phyloP scores from a whole-genome alignment of 1,140 invertebrate species.

The Gonatopus flavifemur region DNA sequence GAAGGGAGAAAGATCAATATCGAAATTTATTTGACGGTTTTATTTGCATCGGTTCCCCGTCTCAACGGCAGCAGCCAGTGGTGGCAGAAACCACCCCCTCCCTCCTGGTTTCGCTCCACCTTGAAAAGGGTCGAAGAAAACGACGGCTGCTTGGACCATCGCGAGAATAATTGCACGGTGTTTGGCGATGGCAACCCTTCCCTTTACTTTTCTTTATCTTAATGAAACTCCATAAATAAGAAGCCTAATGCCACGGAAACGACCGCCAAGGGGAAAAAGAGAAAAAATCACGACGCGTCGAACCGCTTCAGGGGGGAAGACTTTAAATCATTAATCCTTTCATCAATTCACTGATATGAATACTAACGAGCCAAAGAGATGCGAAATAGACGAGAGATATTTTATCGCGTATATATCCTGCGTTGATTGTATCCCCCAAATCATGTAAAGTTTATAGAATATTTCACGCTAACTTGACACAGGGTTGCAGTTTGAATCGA shows the following conservation, averaged over 20 bases:
- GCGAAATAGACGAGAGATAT: too few relatives aligned
- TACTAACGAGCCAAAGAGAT: slow-evolving; percentile 1
- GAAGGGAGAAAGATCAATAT: slow-evolving; percentile 53
- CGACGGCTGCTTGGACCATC: slow-evolving; percentile 21
- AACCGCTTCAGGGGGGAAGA: slow-evolving; percentile 24
- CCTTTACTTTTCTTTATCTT: slow-evolving; percentile 53
- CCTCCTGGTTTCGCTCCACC: neutral
- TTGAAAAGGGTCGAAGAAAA: slow-evolving; percentile 16
- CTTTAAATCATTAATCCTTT: slow-evolving; percentile 35
- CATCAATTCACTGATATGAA: slow-evolving; percentile 7
- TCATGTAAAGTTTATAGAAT: too few relatives aligned
- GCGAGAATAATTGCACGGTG: slow-evolving; percentile 55
- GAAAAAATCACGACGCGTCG: slow-evolving; percentile 37
- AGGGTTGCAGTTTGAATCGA: too few relatives aligned
- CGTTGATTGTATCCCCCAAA: too few relatives aligned
- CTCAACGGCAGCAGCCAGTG: slow-evolving; percentile 25
- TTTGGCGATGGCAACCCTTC: slow-evolving; percentile 52
- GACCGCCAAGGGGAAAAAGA: slow-evolving; percentile 21
- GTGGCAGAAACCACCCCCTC: slow-evolving; percentile 4
- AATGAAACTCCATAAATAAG: slow-evolving; percentile 60
- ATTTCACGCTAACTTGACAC: too few relatives aligned
- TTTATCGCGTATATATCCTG: too few relatives aligned
- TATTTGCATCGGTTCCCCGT: slow-evolving; percentile 47
- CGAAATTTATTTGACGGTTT: slow-evolving; percentile 54
- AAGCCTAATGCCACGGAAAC: slow-evolving; percentile 53